A percentile compares a stretch with the other conserved stretches of the same genome.
phyloP scores from a whole-genome alignment of 2,888 invertebrate species.

The Heliconius aoede region DNA sequence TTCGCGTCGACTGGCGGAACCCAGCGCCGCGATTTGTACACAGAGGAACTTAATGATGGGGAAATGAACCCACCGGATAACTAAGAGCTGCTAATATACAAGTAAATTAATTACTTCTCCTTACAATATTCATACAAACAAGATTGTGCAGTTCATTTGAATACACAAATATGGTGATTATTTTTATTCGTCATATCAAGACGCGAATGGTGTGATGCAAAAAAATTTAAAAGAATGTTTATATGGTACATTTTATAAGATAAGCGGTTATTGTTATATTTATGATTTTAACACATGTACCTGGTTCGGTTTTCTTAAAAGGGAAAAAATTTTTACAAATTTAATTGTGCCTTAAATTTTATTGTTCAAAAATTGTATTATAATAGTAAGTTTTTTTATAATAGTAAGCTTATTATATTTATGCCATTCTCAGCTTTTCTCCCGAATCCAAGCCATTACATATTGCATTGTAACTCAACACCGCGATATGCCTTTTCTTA shows the following conservation, averaged over 20 bases:
- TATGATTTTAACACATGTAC: too few relatives aligned
- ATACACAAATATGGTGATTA: constrained; percentile 53
- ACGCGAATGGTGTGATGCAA: constrained; percentile 65
- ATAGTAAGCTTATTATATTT: too few relatives aligned
- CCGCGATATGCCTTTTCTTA: too few relatives aligned
- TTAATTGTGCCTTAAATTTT: too few relatives aligned
- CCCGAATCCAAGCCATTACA: too few relatives aligned
- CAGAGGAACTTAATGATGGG: too few relatives aligned
- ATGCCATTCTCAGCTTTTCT: too few relatives aligned
- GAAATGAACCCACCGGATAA: neutral
- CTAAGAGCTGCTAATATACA: neutral
- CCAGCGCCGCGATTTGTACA: neutral
- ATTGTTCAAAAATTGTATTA: too few relatives aligned
- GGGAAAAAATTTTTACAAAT: too few relatives aligned
- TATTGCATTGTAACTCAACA: too few relatives aligned
- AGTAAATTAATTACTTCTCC: neutral
- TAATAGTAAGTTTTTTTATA: too few relatives aligned
- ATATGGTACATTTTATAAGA: constrained; percentile 49
- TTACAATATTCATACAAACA: constrained; percentile 34
- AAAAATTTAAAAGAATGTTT: constrained; percentile 58
- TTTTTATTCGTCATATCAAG: constrained; percentile 68
- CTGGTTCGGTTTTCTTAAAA: too few relatives aligned
- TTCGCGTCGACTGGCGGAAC: neutral
- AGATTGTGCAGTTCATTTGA: constrained; percentile 36
- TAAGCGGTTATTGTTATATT: constrained; percentile 9